Evolutionary conservation across 2,888 invertebrate genomes (phyloP), one percentile per base, ranked within the genome.

Genomic region (Cyrtodaria siliqua): DNA sequence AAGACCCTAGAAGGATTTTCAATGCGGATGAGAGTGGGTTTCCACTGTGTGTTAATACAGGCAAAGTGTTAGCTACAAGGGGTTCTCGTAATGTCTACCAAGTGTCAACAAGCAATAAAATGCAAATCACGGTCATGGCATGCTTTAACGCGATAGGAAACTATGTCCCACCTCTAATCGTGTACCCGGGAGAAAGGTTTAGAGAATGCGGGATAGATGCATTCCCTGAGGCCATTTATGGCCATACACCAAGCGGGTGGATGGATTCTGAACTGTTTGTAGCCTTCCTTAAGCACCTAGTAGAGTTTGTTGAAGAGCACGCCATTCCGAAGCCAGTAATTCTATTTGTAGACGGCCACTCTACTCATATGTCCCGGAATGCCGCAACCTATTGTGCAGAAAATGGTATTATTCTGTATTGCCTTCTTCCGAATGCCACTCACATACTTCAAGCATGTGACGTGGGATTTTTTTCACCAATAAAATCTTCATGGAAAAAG

Each of bases 41-140:
- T 50, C 63, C 69, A 14, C 40, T 66, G 1, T 53, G 44, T 42
- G 23, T 70, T 4, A 68, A 40, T 9, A 24, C 56, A 23, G 53
- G 60, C 26, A 60, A 56, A 23, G 72, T 72, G n/a, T 27, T 60
- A 1, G 69, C 68, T 23, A 52, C 55, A 55, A 59, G 38, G 20
- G 61, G 68, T 0, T 40, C n/a, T 14, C 6, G 53, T 1, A 44
- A 73, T 44, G 68, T 63, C 9, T 69, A 64, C 42, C 63, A 60
- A 12, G 40, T 76, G 3, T 14, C 47, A 14, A 50, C 57, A 8
- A 50, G 27, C 26, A 61, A 27, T 23, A 73, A 79, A 60, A 47
- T 50, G 0, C 79, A 82, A 59, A 70, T 82, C 12, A 82, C 82
- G 12, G 72, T 77, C 1, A 27, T 82, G 44, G 77, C 69, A 8